Base-by-base conservation (phyloP, 2,113 vertebrate species). In the Gymnogyps californianus region DNA sequence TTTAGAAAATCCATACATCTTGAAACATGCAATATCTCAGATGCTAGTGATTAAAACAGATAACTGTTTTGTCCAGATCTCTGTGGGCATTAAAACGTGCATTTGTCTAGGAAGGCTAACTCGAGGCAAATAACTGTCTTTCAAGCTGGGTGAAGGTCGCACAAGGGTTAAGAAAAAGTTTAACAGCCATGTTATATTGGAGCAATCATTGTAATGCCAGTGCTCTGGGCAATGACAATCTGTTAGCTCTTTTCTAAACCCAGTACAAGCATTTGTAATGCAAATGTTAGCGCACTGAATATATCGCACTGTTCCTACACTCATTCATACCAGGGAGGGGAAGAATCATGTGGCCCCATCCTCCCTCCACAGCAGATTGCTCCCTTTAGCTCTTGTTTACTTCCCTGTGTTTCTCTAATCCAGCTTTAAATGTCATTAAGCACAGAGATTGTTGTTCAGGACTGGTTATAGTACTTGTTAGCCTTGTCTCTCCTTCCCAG, bases 241-340 rank as follows among this genome's bases (percentile, higher is more conserved):
- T 96, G 89, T 89, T 86, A 91, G 74, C 78, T 93, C 89, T 96
- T 94, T 95, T 94, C 95, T 83, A 96, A 97, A 95, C 64, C 66
- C 83, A 83, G 47, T 12, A 93, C 90, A 70, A 82, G 87, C 84
- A 96, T 96, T 97, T 96, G 96, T 96, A 96, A 97, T 97, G 97
- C 97, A 97, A 97, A 97, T 97, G 91, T 51, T 92, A 81, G 58
- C 12, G 31, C 64, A 24, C 74, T 95, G 91, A 97, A 97, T 95
- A 91, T 59, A 93, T 91, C 59, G 84, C 86, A 77, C 83, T 94
- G 76, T 69, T 96, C 65, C 74, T 87, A 31, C 44, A 55, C 25
- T 82, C 89, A 71, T 6, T 84, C 87, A 67, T 81, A 92, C 52
- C n/a, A 83, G 54, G 47, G 19, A 65, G 38, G 34, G 54, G 64